These are phyloP conservation scores for Drosophila rhopaloa DNA, from an alignment of 1,140 invertebrate species.

Conservation along the genomic window DNA sequence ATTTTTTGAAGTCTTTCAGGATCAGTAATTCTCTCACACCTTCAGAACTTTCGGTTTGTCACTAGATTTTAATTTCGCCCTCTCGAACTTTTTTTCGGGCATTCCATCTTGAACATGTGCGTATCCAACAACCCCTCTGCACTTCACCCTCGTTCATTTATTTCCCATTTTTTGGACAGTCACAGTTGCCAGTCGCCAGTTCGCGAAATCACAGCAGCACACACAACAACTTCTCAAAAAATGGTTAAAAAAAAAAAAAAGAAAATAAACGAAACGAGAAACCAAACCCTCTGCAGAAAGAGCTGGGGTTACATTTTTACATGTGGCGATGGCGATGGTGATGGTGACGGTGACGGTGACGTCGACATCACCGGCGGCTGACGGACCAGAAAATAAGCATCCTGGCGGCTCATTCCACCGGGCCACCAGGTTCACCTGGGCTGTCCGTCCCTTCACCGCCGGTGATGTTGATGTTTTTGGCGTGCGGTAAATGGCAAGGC, in stretches of 20 bases:
- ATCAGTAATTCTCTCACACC: constrained; percentile 4
- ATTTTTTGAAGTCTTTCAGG: not conserved
- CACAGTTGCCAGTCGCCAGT: constrained; percentile 26
- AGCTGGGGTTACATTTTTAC: constrained; percentile 59
- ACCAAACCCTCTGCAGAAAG: constrained; percentile 13
- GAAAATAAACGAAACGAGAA: constrained; percentile 35
- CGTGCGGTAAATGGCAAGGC: constrained; percentile 73
- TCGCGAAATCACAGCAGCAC: constrained; percentile 72
- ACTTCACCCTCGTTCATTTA: constrained; percentile 27
- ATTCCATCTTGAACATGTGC: constrained; percentile 68
- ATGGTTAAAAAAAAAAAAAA: not conserved
- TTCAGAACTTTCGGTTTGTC: constrained; percentile 24
- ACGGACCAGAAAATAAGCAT: constrained; percentile 81
- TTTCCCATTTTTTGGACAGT: constrained; percentile 41
- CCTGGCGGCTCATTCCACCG: constrained; percentile 10
- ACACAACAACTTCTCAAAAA: constrained; percentile 14
- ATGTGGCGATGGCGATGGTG: constrained; percentile 71
- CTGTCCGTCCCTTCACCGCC: constrained; percentile 16
- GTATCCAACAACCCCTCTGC: constrained; percentile 30
- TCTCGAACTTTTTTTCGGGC: constrained; percentile 54
- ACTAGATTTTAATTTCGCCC: constrained; percentile 1
- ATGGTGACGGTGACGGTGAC: constrained; percentile 61
- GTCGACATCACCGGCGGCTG: constrained; percentile 70
- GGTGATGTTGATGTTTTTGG: constrained; percentile 71
- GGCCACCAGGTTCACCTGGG: constrained; percentile 9